phyloP scores from a whole-genome alignment of 2,113 vertebrate species.

The Protobothrops mucrosquamatus region DNA sequence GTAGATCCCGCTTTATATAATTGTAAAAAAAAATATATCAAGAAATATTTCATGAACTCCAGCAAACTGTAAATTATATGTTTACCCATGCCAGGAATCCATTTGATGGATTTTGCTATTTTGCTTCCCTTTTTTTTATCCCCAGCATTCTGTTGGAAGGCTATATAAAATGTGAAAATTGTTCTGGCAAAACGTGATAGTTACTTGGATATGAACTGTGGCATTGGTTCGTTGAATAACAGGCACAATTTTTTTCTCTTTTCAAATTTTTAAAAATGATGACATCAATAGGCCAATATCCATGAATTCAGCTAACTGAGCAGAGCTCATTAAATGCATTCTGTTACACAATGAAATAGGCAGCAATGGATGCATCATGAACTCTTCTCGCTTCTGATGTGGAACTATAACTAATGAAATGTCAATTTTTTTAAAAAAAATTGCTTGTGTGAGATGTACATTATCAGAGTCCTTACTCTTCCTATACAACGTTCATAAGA shows the following conservation, averaged over 20 bases:
- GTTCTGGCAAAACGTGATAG: conserved; percentile 19
- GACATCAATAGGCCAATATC: conserved; percentile 21
- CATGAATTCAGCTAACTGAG: conserved; percentile 10
- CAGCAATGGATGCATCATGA: conserved; percentile 21
- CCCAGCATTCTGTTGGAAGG: background rate
- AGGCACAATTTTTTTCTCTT: background rate
- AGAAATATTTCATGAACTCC: background rate
- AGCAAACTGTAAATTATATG: background rate
- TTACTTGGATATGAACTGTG: background rate
- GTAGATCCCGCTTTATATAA: background rate
- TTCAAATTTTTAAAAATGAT: conserved; percentile 25
- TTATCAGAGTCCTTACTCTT: background rate
- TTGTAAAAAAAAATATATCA: background rate
- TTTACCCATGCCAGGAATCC: background rate
- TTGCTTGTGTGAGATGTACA: background rate
- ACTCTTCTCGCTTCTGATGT: background rate
- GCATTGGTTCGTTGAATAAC: conserved; percentile 21
- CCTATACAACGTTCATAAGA: background rate
- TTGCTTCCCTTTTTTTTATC: background rate
- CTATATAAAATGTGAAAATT: conserved; percentile 24
- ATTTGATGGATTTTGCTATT: background rate
- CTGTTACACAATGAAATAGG: conserved; percentile 1
- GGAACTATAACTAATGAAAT: conserved; percentile 6
- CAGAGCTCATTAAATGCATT: background rate
- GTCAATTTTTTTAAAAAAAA: background rate